phyloP scores from a whole-genome alignment of 2,113 vertebrate species.

The Copsychus sechellarum region DNA sequence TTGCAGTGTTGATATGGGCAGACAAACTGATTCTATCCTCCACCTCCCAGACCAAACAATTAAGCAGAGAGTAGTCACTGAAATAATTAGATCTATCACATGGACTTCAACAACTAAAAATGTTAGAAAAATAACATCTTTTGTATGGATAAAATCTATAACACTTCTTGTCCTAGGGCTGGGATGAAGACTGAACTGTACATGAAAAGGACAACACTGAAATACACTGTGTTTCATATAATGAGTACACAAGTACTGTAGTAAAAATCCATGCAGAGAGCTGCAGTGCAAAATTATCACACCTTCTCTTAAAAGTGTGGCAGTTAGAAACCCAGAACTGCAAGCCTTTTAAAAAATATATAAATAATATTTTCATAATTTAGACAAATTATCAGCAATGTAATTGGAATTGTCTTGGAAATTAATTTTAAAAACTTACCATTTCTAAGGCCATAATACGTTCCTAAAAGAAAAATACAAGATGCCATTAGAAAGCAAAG shows the following conservation, averaged over 20 bases:
- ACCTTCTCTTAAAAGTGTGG: background rate
- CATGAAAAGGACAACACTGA: background rate
- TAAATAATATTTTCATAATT: background rate
- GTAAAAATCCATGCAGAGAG: background rate
- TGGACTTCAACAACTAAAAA: background rate
- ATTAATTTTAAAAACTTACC: conserved; percentile 71
- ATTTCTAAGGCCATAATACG: conserved; percentile 74
- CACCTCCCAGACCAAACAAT: background rate
- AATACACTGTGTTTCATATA: background rate
- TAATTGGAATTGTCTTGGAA: background rate
- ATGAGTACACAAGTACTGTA: background rate
- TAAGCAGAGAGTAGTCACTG: background rate
- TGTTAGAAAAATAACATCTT: background rate
- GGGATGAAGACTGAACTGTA: background rate
- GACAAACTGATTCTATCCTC: background rate
- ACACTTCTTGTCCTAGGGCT: background rate
- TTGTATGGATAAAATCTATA: background rate
- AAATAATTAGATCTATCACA: background rate
- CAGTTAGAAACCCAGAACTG: background rate
- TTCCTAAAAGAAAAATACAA: conserved; percentile 76
- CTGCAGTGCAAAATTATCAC: background rate
- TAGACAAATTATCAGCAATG: background rate
- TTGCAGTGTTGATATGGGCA: background rate
- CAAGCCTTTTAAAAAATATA: background rate
- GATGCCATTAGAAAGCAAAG: conserved; percentile 49